Evolutionary conservation across 2,113 vertebrate genomes (phyloP).

Genomic region (Anolis sagrei): DNA sequence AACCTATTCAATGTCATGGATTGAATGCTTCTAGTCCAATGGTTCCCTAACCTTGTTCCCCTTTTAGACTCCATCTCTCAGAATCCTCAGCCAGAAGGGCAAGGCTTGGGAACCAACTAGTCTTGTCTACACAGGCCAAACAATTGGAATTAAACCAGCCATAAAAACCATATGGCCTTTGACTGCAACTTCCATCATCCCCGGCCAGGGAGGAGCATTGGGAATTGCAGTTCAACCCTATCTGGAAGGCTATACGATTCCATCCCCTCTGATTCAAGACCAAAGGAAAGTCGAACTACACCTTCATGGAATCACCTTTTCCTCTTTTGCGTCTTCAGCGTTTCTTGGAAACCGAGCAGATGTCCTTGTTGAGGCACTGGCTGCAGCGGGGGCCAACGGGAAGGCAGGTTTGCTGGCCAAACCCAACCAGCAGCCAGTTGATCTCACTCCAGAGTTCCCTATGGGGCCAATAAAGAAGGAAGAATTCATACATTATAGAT

Average conservation of each 20-base stretch:
- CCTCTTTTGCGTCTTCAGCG: conserved; percentile 30
- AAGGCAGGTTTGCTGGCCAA: conserved; percentile 94
- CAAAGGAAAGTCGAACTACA: not conserved
- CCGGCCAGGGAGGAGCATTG: not conserved
- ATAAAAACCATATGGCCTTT: too few relatives aligned
- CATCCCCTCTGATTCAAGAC: too few relatives aligned
- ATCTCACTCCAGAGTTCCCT: conserved; percentile 95
- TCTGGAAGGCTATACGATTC: too few relatives aligned
- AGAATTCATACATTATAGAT: not conserved
- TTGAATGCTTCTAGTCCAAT: too few relatives aligned
- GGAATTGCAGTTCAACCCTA: not conserved
- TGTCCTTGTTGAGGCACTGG: conserved; percentile 86
- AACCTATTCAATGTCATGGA: too few relatives aligned
- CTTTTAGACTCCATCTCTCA: too few relatives aligned
- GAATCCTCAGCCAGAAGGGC: too few relatives aligned
- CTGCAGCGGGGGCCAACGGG: conserved; percentile 86
- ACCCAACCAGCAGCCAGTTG: conserved; percentile 94
- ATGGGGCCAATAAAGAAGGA: not conserved
- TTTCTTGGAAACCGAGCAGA: conserved; percentile 84
- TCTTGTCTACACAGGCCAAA: too few relatives aligned
- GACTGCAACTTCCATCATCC: too few relatives aligned
- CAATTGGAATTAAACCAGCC: too few relatives aligned
- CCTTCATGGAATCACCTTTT: not conserved
- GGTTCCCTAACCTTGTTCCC: too few relatives aligned
- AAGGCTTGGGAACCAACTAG: too few relatives aligned